Evolutionary conservation across 2,888 invertebrate species (phyloP), one percentile per base, ranked within the genome.

Genomic region (Latheticus oryzae): DNA sequence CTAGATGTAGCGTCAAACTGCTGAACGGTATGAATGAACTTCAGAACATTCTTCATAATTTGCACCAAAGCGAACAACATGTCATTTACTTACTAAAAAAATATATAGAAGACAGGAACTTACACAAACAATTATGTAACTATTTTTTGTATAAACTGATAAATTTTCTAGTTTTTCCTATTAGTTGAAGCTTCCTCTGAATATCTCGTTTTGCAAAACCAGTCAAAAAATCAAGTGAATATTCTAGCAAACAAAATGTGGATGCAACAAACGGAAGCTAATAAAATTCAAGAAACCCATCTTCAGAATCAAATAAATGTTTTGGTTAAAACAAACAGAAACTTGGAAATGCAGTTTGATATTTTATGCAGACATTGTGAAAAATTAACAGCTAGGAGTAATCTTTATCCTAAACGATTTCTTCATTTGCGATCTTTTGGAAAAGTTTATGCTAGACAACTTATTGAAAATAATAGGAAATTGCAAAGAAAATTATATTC

Each of bases 261-360:
- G 74, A 30, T 64, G 42, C 69, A 75, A 28, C 75, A 76, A 56
- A 54, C 69, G 7, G 73, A 76, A 33, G 61, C 72, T 3, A 63
- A 66, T 23, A 70, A 69, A 42, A 59, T 61, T 3, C 72, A 73
- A 32, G 71, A 74, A 54, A 62, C 59, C 47, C 58, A 66, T 8
- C 38, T 76, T 4, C 71, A 73, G 43, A 72, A 71, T n/a, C 67
- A 66, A 2, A 17, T 76, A 12, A 66, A 67, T 23, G 60, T 68
- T 11, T 45, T 74, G 19, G 66, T 73, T 3, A 71, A 67, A 53
- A 69, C 76, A 56, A 78, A 77, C 62, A 67, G 75, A 21, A 63
- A 72, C 33, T 59, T 77, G 13, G 72, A 75, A 60, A 61, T 66
- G 9, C 75, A 77, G 43, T 68, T 75, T 21, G 76, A 77, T 52